phyloP scores from a whole-genome alignment of 64 coral and sea anemone species.

The Exaiptasia diaphana region DNA sequence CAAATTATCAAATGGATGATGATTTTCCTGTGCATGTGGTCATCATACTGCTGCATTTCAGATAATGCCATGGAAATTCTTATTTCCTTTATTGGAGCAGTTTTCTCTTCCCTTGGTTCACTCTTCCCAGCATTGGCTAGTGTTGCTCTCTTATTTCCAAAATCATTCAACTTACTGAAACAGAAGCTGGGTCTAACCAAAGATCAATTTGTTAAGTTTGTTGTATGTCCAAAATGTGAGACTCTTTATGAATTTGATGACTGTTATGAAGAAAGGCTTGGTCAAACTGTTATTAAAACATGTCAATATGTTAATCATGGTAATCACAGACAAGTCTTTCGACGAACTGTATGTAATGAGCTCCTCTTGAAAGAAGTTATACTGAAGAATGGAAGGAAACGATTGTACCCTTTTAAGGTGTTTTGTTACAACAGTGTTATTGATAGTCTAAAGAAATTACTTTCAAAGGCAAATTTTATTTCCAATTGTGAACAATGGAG shows the following conservation, averaged over 20 bases:
- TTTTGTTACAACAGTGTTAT: conserved; percentile 38
- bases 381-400: conserved; percentile 2
- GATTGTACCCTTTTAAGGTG: conserved; percentile 41
- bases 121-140: conserved; percentile 9
- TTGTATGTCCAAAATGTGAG: conserved; percentile 49
- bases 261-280: background rate
- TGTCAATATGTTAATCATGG: conserved; percentile 18
- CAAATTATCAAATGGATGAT: conserved; percentile 7
- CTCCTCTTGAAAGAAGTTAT: conserved; percentile 26
- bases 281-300: background rate
- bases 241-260: conserved; percentile 53
- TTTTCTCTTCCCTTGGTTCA: background rate
- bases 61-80: conserved; percentile 38
- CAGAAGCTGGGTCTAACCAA: conserved; percentile 36
- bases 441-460: background rate
- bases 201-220: conserved; percentile 48
- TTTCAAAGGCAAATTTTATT: conserved; percentile 29
- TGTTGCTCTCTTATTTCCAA: conserved; percentile 39
- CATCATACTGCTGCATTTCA: conserved; percentile 23
- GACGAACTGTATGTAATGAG: conserved; percentile 13
- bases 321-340: conserved; percentile 30
- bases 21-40: conserved; percentile 51
- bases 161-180: background rate
- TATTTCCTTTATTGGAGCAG: conserved; percentile 5
- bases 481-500: conserved; percentile 52